A percentile compares a stretch with the other conserved stretches of the same genome.
Conservation (phyloP, 2,888 invertebrate species). For the Andrena bucephala region DNA sequence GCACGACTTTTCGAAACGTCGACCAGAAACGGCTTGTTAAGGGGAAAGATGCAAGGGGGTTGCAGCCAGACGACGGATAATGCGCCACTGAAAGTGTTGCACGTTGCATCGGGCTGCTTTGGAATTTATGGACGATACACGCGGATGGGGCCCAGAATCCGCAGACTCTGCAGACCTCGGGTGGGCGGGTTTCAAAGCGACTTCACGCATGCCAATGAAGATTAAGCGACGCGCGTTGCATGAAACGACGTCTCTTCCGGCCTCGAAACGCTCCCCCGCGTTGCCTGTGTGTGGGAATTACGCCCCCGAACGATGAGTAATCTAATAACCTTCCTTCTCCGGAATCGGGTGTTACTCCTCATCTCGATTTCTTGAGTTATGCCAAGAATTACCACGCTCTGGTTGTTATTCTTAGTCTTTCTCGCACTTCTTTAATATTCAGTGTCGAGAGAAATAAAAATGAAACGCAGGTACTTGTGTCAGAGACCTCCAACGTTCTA, state of each 20-base stretch:
- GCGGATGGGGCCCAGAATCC: slow-evolving; percentile 32
- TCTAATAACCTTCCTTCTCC: slow-evolving; percentile 19
- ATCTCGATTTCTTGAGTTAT: not conserved
- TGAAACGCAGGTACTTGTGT: no score
- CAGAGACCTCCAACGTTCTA: no score
- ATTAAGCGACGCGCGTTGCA: slow-evolving; percentile 57
- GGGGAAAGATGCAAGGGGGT: slow-evolving; percentile 8
- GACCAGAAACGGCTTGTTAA: slow-evolving; percentile 35
- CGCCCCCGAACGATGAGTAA: slow-evolving; percentile 17
- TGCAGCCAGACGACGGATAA: slow-evolving; percentile 48
- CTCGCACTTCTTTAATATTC: no score
- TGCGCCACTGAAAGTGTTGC: slow-evolving; percentile 63
- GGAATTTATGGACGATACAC: slow-evolving; percentile 68
- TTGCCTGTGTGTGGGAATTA: slow-evolving; percentile 31
- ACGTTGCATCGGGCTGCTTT: slow-evolving; percentile 58
- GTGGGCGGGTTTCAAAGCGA: slow-evolving; percentile 55
- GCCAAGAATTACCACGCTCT: no score
- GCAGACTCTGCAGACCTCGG: slow-evolving; percentile 52
- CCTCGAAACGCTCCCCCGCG: slow-evolving; percentile 1
- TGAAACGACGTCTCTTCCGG: slow-evolving; percentile 7
- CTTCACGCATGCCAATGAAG: slow-evolving; percentile 69
- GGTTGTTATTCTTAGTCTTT: no score
- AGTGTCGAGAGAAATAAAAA: no score
- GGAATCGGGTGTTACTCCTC: not conserved
- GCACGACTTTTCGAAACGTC: slow-evolving; percentile 9